Conservation (phyloP, 37 sponge, comb jelly and placozoan species). For the Chondrosia reniformis region DNA sequence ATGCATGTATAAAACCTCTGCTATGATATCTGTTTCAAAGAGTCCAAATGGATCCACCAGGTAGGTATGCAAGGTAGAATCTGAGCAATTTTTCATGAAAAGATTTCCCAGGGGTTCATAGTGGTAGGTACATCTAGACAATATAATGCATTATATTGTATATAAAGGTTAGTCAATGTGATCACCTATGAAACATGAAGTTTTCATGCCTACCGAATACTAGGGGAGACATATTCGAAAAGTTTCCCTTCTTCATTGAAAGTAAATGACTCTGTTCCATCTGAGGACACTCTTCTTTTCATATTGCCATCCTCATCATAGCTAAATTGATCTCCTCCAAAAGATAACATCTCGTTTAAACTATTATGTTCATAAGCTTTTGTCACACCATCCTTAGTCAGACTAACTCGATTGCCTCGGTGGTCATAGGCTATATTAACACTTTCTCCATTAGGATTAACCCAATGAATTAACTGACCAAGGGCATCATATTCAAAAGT, state of each 20-base stretch:
- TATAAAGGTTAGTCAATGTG: too few species aligned
- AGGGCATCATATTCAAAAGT: slow-evolving; percentile 19
- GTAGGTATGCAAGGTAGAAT: neutral
- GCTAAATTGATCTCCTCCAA: neutral
- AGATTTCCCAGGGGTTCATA: neutral
- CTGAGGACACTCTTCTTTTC: neutral
- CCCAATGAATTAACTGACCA: slow-evolving; percentile 19
- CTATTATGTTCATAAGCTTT: slow-evolving; percentile 1
- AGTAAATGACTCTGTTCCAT: slow-evolving; percentile 7
- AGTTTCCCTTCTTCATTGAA: slow-evolving; percentile 32
- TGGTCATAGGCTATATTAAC: slow-evolving; percentile 11
- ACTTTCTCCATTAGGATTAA: slow-evolving; percentile 4
- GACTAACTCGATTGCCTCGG: slow-evolving; percentile 12
- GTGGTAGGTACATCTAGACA: neutral
- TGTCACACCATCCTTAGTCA: neutral
- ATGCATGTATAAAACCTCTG: too few species aligned
- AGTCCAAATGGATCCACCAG: neutral
- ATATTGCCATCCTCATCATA: slow-evolving; percentile 32
- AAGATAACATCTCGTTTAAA: slow-evolving; percentile 14
- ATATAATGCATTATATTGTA: neutral
- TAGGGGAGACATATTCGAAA: too few species aligned
- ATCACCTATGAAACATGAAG: too few species aligned
- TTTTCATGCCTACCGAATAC: too few species aligned
- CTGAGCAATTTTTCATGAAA: neutral
- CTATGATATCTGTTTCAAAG: neutral